Evolutionary conservation across 1,140 invertebrate genomes (phyloP), one percentile per base, ranked within the genome.

Genomic region (Drosophila nebulosa): DNA sequence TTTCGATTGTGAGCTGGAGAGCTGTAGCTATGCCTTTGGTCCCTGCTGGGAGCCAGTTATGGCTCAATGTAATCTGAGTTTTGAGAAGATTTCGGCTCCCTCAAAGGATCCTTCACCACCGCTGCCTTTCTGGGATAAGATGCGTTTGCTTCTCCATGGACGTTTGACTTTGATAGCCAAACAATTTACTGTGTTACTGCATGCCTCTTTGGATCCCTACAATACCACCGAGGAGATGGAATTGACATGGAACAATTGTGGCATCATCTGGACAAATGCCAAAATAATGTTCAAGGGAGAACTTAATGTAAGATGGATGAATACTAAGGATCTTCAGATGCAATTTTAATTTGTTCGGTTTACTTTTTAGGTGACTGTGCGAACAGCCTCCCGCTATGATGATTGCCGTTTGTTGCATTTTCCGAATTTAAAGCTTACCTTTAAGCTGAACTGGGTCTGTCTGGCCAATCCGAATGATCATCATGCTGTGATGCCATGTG

Each of bases 171-270:
- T 98, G 76, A 95, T 96, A 60, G 95, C 97, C 7, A 94, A 96
- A 79, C 96, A 97, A 80, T 93, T 99, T 69, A 97, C 97, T 1
- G 94, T 98, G 14, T 92, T 98, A 35, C 90, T 99, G 78, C 98
- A 99, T 91, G 98, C 98, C 2, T 99, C 98, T 0, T 92, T 98
- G 4, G 98, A 99, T 93, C 99, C 99, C 0, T 99, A 99, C 90
- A 99, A 99, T 90, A 98, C 97, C 0, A 99, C 98, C 0, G 99
- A 99, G 92, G 96, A 99, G 92, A 99, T 99, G 97, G 98, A 99
- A 92, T 93, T 99, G 16, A 97, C 97, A 0, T 99, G 98, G 98
- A 96, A 94, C 5, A 95, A 97, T 74, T 93, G 98, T 0, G 95
- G 96, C 16, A 95, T 99, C 78, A 97, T 99, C 79, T 99, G 98